Percentiles rank a stretch among this genome's conserved stretches.
These are phyloP conservation scores for Acanthornis magna DNA, from an alignment of 2,797 vertebrate genomes.

Conservation along the genomic window DNA sequence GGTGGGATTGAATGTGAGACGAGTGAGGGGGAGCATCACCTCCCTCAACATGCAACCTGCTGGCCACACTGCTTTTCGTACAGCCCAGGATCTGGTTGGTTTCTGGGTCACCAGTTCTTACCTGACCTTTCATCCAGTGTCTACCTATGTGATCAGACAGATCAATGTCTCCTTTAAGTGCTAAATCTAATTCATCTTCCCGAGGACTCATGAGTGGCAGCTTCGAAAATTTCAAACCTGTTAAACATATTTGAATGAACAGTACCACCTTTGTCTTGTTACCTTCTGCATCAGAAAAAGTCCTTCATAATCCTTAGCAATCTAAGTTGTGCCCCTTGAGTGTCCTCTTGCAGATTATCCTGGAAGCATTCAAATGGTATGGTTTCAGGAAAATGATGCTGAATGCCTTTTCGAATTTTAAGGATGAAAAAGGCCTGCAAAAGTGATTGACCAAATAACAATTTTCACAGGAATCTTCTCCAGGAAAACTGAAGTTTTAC, in stretches of 20 bases:
- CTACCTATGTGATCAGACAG: neutral
- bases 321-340: neutral
- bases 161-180: neutral
- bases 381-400: neutral
- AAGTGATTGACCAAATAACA: neutral
- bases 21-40: neutral
- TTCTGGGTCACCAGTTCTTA: neutral
- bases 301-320: neutral
- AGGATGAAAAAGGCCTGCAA: neutral
- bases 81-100: neutral
- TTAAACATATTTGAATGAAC: neutral
- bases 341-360: neutral
- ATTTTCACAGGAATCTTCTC: neutral
- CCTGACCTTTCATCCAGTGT: neutral
- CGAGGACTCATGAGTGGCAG: neutral
- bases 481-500: neutral
- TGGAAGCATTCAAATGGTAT: neutral
- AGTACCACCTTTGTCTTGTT: neutral
- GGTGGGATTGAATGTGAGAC: neutral
- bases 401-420: neutral
- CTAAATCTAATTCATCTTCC: neutral
- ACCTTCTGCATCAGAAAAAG: neutral
- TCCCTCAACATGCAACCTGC: neutral
- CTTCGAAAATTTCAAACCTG: neutral
- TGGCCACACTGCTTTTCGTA: neutral